phyloP scores from a whole-genome alignment of 2,113 vertebrate genomes.

The Galemys pyrenaicus region DNA sequence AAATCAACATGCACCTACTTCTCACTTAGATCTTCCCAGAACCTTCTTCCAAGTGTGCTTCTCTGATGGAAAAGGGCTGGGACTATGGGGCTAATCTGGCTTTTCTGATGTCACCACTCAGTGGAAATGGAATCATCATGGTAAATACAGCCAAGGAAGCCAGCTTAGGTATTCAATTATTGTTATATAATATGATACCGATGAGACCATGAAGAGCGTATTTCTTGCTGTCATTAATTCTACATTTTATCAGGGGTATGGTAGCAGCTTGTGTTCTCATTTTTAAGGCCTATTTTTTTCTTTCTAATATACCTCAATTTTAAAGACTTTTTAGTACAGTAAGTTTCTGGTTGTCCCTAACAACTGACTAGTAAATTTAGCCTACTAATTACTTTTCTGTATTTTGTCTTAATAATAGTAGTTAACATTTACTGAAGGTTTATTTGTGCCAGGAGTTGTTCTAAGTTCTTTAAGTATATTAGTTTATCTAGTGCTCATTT shows the following conservation, averaged over 20 bases:
- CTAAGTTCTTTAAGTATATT: constrained; percentile 22
- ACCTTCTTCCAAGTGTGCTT: background rate
- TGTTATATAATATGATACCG: background rate
- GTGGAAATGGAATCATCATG: background rate
- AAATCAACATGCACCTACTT: background rate
- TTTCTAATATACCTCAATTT: background rate
- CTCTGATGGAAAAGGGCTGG: background rate
- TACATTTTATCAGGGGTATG: background rate
- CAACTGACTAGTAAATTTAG: constrained; percentile 57
- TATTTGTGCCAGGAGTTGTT: constrained; percentile 52
- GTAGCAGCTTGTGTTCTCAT: background rate
- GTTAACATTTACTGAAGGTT: constrained; percentile 55
- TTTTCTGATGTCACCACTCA: background rate
- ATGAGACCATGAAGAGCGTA: fast-evolving
- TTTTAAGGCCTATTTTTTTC: background rate
- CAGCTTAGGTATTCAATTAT: no score
- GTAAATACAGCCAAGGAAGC: background rate
- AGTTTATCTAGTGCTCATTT: constrained; percentile 35
- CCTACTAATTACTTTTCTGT: constrained; percentile 53
- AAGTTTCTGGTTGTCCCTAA: constrained; percentile 30
- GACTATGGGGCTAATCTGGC: background rate
- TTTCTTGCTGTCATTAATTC: background rate
- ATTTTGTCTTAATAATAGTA: constrained; percentile 58
- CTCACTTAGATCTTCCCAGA: background rate
- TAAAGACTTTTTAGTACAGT: constrained; percentile 36